phyloP scores from a whole-genome alignment of 2,113 vertebrate species.

The Acrocephalus arundinaceus region DNA sequence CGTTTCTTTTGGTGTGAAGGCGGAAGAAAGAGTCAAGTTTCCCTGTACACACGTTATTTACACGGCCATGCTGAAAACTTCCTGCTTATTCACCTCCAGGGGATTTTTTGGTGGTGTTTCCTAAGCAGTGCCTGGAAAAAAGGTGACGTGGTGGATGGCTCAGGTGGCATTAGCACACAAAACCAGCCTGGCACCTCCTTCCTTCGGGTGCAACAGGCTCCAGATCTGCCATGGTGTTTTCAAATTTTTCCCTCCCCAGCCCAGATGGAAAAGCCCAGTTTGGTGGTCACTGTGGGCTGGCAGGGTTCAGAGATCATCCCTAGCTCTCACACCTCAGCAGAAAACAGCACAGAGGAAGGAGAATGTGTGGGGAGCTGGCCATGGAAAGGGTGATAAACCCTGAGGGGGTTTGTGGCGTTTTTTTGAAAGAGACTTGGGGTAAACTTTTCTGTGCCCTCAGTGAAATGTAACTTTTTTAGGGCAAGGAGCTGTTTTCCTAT shows the following conservation, averaged over 20 bases:
- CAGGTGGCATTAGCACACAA: background rate
- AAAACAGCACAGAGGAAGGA: background rate
- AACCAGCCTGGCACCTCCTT: background rate
- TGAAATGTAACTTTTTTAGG: background rate
- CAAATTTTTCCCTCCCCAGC: background rate
- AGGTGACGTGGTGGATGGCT: background rate
- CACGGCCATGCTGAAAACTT: background rate
- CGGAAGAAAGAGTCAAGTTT: rapidly evolving
- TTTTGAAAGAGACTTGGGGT: background rate
- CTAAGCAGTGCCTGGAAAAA: background rate
- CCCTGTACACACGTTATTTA: rapidly evolving
- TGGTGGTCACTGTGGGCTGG: background rate
- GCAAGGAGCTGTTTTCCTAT: background rate
- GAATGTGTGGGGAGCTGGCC: background rate
- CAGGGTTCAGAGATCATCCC: background rate
- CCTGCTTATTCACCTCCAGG: background rate
- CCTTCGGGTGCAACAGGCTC: background rate
- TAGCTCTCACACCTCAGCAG: background rate
- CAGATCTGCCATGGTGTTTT: background rate
- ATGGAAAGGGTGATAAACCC: background rate
- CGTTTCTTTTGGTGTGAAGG: rapidly evolving
- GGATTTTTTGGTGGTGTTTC: background rate
- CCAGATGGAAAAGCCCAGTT: rapidly evolving
- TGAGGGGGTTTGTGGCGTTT: background rate
- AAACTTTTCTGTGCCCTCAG: rapidly evolving